phyloP scores from a whole-genome alignment of 2,113 vertebrate genomes.

The Microcebus tavaratra region DNA sequence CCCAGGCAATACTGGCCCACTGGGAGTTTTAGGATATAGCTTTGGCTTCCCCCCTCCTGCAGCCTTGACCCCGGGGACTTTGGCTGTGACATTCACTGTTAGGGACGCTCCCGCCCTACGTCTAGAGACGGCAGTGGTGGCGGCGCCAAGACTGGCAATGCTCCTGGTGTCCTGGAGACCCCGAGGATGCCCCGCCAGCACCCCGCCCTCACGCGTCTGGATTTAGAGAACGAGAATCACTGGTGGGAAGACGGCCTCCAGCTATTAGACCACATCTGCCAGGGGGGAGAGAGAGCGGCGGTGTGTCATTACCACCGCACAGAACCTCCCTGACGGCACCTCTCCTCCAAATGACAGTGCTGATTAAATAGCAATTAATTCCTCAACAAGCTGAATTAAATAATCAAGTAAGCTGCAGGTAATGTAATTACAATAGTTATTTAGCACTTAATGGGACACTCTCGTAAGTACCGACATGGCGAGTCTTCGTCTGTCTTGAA shows the following conservation, averaged over 20 bases:
- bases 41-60: not conserved
- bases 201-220: not conserved
- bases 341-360: not conserved
- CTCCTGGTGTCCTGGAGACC: not conserved
- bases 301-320: not conserved
- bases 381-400: conserved; percentile 58
- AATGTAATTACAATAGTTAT: conserved; percentile 59
- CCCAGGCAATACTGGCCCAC: too few species aligned
- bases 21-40: not conserved
- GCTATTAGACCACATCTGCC: not conserved
- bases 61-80: not conserved
- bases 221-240: not conserved
- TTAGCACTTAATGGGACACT: conserved; percentile 43
- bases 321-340: not conserved
- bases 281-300: not conserved
- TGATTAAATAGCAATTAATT: conserved; percentile 71
- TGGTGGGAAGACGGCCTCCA: rapidly evolving
- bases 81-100: rapidly evolving
- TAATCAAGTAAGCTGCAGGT: conserved; percentile 71
- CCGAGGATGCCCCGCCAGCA: too few species aligned
- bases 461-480: not conserved
- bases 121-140: not conserved
- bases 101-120: not conserved
- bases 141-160: too few species aligned
- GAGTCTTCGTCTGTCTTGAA: not conserved